Evolutionary conservation across 1,140 invertebrate species (phyloP), one percentile per base, ranked within the genome.

Genomic region (Nasonia longicornis): DNA sequence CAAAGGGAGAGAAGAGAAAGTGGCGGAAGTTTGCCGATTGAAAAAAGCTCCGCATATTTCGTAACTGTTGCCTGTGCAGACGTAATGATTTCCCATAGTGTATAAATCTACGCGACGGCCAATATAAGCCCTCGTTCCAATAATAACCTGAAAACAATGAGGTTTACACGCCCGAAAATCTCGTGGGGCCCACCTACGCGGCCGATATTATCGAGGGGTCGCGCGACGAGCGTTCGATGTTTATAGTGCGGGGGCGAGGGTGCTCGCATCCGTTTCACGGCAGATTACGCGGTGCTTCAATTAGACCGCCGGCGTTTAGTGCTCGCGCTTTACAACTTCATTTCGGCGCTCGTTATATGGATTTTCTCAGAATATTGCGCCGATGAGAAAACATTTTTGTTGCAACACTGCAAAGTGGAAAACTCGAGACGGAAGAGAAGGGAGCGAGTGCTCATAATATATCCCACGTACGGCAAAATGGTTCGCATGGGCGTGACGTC

Each of bases 401-500:
- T 26, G 26, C 26, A 31, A 31, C 31, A 3, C 31, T 26, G 74
- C 63, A 67, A 76, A 77, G 81, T 82, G 81, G 26, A 79, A 82
- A 79, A 66, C 63, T 58, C 78, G 83, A 82, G 71, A 84, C 80
- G 8, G 69, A 77, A 66, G 16, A 75, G 31, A 31, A 63, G 12
- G 26, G 22, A 81, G 74, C 26, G 80, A 75, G 70, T 58, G 0
- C 6, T n/a, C 8, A 7, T 20, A 1, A 26, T 26, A 16, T 14
- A 12, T 52, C 48, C 38, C 63, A 67, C n/a, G 52, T 80, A 82
- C 73, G 74, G 69, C 74, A 82, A 77, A 83, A 88, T 86, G 87
- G 88, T 87, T 84, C 84, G 88, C 88, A 86, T 87, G 90, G 90
- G 90, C 90, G 90, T 91, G 89, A 91, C 90, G 87, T 45, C 63